Evolutionary conservation across 2,797 vertebrate genomes (phyloP).

Genomic region (Phalanger gymnotis): DNA sequence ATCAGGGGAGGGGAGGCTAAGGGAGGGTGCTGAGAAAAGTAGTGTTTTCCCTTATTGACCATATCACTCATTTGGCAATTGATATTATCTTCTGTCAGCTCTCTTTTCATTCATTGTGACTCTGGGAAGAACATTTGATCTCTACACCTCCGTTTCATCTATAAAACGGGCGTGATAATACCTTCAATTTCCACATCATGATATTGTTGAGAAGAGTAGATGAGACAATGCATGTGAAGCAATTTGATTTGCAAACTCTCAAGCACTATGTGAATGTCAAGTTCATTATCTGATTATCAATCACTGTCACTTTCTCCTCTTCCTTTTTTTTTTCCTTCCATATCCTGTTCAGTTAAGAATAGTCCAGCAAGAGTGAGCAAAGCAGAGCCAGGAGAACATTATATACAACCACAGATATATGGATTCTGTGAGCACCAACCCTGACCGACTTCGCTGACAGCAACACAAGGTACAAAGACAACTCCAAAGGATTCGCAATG

Average conservation of each 20-base stretch:
- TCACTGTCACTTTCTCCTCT: not conserved
- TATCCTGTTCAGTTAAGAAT: not conserved
- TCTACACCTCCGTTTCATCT: not conserved
- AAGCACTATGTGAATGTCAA: not conserved
- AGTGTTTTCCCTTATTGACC: not conserved
- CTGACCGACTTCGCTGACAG: too few species aligned
- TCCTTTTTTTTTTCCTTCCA: not conserved
- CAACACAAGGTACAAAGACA: too few species aligned
- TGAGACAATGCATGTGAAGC: not conserved
- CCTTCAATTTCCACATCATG: not conserved
- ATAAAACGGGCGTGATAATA: not conserved
- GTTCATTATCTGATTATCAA: not conserved
- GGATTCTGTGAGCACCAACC: too few species aligned
- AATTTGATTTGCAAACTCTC: not conserved
- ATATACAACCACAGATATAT: too few species aligned
- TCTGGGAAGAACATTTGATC: not conserved
- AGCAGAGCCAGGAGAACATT: too few species aligned
- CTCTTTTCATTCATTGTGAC: not conserved
- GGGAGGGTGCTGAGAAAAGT: not conserved
- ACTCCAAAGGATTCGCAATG: too few species aligned
- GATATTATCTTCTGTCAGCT: not conserved
- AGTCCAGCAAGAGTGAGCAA: too few species aligned
- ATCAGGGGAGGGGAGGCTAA: not conserved
- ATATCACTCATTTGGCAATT: not conserved
- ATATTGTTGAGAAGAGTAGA: not conserved